These are phyloP conservation scores for Zaprionus inermis DNA, from an alignment of 1,140 invertebrate species.

Conservation along the genomic window DNA sequence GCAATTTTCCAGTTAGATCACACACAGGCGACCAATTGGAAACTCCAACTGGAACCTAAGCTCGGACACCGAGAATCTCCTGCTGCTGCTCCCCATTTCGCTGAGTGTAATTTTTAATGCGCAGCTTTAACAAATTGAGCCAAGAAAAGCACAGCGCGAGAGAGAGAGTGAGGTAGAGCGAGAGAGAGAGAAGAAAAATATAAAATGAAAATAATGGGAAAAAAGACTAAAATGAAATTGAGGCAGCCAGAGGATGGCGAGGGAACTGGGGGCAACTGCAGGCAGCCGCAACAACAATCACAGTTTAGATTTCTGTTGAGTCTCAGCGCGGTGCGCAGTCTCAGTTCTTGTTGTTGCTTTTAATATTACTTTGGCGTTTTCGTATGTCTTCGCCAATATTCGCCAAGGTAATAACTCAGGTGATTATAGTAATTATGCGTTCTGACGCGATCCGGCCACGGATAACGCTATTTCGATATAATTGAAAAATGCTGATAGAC, in stretches of 20 bases:
- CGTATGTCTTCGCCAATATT: constrained; percentile 76
- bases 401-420: constrained; percentile 84
- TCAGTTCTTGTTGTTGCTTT: constrained; percentile 56
- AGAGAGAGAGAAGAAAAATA: constrained; percentile 47
- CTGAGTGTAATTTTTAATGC: constrained; percentile 68
- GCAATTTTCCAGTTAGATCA: constrained; percentile 80
- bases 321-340: constrained; percentile 4
- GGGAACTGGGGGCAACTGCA: neutral
- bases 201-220: constrained; percentile 79
- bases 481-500: constrained; percentile 84
- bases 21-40: constrained; percentile 31
- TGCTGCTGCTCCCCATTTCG: constrained; percentile 45
- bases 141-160: constrained; percentile 30
- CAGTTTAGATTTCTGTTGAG: constrained; percentile 75
- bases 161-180: constrained; percentile 22
- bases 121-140: constrained; percentile 74
- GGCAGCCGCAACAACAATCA: constrained; percentile 58
- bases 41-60: constrained; percentile 1
- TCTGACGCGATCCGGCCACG: constrained; percentile 84
- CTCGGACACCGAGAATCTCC: neutral
- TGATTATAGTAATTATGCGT: constrained; percentile 84
- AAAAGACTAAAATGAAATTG: constrained; percentile 79
- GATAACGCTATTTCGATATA: constrained; percentile 84
- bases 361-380: constrained; percentile 70
- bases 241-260: constrained; percentile 28